Percentiles rank a stretch among this genome's conserved stretches.
These are phyloP conservation scores for Lamproptera curius DNA, from an alignment of 2,888 invertebrate species.

Conservation along the genomic window DNA sequence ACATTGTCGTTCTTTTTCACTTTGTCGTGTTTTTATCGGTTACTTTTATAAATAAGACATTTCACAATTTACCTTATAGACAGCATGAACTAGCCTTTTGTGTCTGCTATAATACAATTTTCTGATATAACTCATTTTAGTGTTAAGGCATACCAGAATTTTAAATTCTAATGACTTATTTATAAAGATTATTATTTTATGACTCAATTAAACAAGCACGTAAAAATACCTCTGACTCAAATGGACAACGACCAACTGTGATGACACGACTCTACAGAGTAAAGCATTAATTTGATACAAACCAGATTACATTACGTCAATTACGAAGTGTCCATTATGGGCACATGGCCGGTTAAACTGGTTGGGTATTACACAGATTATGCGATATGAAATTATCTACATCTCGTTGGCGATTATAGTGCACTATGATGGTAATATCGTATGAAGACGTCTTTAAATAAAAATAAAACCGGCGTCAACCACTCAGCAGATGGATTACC, in stretches of 20 bases:
- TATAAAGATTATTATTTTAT: background rate
- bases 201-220: background rate
- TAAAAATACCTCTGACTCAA: background rate
- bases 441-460: background rate
- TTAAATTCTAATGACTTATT: background rate
- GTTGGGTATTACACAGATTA: constrained; percentile 35
- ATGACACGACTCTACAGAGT: constrained; percentile 2
- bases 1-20: too few relatives aligned
- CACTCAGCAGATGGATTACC: too few relatives aligned
- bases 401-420: constrained; percentile 19
- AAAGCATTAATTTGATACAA: constrained; percentile 30
- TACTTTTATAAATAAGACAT: too few relatives aligned
- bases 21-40: too few relatives aligned
- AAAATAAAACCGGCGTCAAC: too few relatives aligned
- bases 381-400: constrained; percentile 33
- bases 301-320: constrained; percentile 60
- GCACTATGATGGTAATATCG: background rate
- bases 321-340: constrained; percentile 51
- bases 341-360: constrained; percentile 30
- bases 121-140: background rate
- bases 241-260: background rate
- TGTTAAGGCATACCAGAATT: background rate
- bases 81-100: too few relatives aligned
- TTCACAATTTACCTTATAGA: too few relatives aligned
- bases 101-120: too few relatives aligned